Percentiles rank a stretch among this genome's conserved stretches.
These are phyloP conservation scores for Thalassoma bifasciatum DNA, from an alignment of 2,113 vertebrate genomes.

Conservation along the genomic window DNA sequence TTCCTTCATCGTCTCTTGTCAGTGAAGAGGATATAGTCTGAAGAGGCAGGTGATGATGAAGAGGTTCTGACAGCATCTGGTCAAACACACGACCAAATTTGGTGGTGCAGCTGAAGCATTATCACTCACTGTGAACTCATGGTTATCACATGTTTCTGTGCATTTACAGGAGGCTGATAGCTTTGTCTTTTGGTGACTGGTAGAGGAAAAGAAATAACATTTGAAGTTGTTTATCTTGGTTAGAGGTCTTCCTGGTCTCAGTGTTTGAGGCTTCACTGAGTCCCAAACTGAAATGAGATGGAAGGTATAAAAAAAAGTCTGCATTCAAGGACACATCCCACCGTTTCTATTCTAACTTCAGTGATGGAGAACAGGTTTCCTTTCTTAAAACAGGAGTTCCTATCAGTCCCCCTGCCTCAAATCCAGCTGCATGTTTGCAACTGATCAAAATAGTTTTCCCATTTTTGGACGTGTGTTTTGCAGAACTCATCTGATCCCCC, in stretches of 20 bases:
- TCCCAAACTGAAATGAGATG: constrained; percentile 8
- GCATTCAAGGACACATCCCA: neutral
- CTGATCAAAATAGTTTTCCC: constrained; percentile 86
- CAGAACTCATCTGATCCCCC: constrained; percentile 76
- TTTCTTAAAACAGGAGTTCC: constrained; percentile 41
- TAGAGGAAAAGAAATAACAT: too few relatives aligned
- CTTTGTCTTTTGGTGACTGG: neutral
- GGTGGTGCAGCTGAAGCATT: constrained; percentile 34
- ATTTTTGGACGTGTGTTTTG: constrained; percentile 83
- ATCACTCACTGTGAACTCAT: neutral
- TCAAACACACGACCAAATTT: constrained; percentile 58
- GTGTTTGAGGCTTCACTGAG: too few relatives aligned
- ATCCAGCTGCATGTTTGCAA: constrained; percentile 57
- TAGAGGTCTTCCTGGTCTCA: neutral
- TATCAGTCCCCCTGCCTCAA: constrained; percentile 20
- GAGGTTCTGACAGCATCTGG: constrained; percentile 29
- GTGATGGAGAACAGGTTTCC: constrained; percentile 38
- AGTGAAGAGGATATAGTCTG: constrained; percentile 21
- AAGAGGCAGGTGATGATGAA: constrained; percentile 39
- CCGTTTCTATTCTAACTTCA: neutral
- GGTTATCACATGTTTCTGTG: neutral
- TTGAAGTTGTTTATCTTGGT: too few relatives aligned
- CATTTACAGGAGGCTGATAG: neutral
- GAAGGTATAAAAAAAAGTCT: constrained; percentile 29
- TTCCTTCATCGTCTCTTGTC: constrained; percentile 15